phyloP scores from a whole-genome alignment of 2,797 vertebrate species.

The Triplophysa yarkandensis region DNA sequence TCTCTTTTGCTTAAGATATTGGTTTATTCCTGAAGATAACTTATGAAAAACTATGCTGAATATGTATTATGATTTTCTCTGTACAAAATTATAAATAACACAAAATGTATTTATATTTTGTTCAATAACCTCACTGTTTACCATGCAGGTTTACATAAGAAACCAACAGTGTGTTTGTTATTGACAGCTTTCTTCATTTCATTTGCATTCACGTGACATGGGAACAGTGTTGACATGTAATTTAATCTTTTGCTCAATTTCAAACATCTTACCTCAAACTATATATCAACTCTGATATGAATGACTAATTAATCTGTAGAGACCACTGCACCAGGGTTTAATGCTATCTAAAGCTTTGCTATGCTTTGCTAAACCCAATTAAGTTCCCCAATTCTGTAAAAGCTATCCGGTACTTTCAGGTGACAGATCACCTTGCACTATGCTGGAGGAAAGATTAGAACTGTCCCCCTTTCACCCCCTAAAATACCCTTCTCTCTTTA shows the following conservation, averaged over 20 bases:
- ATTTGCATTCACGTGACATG: background rate
- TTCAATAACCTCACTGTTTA: background rate
- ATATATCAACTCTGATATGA: constrained; percentile 13
- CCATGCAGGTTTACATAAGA: background rate
- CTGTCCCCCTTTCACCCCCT: background rate
- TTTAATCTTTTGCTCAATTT: no score
- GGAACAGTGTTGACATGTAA: constrained; percentile 1
- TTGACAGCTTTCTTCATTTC: constrained; percentile 13
- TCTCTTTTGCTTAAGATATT: background rate
- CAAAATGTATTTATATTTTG: no score
- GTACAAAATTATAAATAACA: no score
- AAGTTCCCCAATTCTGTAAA: background rate
- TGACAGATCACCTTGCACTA: background rate
- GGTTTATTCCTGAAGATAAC: background rate
- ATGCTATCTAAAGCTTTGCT: background rate
- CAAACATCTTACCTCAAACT: no score
- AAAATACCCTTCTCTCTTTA: background rate
- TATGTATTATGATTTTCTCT: no score
- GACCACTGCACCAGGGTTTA: background rate
- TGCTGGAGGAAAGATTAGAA: constrained; percentile 5
- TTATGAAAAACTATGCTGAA: background rate
- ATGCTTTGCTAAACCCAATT: background rate
- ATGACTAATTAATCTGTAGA: constrained; percentile 12
- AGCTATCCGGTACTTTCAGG: background rate
- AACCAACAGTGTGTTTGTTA: background rate